Evolutionary conservation across 2,888 invertebrate genomes (phyloP), one percentile per base, ranked within the genome.

Genomic region (Pterobdella sp.): DNA sequence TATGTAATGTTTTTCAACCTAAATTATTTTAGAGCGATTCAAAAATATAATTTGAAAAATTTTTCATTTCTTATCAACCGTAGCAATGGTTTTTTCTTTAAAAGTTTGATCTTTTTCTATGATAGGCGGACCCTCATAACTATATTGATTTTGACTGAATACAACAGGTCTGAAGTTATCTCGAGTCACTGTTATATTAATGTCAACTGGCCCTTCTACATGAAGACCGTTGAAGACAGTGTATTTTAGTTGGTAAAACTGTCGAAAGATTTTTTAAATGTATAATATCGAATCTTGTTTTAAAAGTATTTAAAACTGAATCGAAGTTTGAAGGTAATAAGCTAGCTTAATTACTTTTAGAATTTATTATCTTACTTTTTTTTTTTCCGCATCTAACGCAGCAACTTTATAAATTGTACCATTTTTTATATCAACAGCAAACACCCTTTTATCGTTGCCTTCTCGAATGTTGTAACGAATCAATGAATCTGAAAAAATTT

Each of bases 141-240:
- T 32, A 22, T 52, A 26, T 22, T 60, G 36, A 34, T 26, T 68
- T 29, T 35, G 34, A 32, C 68, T 52, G 63, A 76, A 71, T 1
- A 34, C n/a, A 32, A 56, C 56, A 18, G 71, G 63, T 4, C 35
- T 26, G 29, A 18, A 56, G 60, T 56, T 56, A 14, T 32, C 34
- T 10, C 72, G 52, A 26, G 56, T 42, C 31, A 78, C 64, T 2
- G 69, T 75, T 65, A 78, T 71, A 31, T 73, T 75, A 0, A 81
- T 79, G 10, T 52, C 75, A 7, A 80, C 77, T 0, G 72, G 60
- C 4, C 35, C 68, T 68, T 72, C 73, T 49, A 36, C 56, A 18
- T 31, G 56, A 4, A 72, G 26, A 1, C 77, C 77, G 56, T 77
- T 75, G 73, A 77, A 77, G 42, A 77, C 76, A 1, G 75, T 71